Evolutionary conservation across 1,140 invertebrate species (phyloP).

Genomic region (Drosophila busckii): DNA sequence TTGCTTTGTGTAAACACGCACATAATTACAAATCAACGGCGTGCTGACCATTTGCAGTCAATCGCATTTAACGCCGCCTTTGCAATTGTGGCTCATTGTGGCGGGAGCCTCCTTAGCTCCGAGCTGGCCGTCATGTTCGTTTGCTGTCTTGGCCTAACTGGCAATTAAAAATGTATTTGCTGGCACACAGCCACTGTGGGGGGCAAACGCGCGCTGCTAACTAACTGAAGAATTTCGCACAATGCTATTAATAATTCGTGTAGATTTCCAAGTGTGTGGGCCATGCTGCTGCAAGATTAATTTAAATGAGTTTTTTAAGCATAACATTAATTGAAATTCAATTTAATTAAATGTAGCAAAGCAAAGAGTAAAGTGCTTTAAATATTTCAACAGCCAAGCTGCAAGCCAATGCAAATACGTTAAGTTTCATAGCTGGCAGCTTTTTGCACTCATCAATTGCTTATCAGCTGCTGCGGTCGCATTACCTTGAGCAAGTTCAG

Average conservation of each 20-base stretch:
- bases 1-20: constrained; percentile 15
- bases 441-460: constrained; percentile 50
- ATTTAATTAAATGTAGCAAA: too few relatives aligned
- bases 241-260: too few relatives aligned
- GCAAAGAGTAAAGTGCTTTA: too few relatives aligned
- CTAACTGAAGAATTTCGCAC: too few relatives aligned
- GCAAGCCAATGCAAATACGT: too few relatives aligned
- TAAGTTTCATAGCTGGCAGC: too few relatives aligned
- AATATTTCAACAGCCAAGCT: too few relatives aligned
- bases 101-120: constrained; percentile 7
- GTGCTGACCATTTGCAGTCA: constrained; percentile 58
- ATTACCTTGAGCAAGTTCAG: constrained; percentile 41
- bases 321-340: too few relatives aligned
- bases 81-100: constrained; percentile 31
- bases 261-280: too few relatives aligned
- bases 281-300: too few relatives aligned
- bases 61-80: constrained; percentile 36
- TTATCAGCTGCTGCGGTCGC: constrained; percentile 10
- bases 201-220: too few relatives aligned
- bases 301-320: too few relatives aligned
- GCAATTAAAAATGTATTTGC: constrained; percentile 65
- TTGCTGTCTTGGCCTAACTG: constrained; percentile 39
- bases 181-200: constrained; percentile 49
- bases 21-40: background rate
- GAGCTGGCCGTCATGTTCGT: constrained; percentile 51